Evolutionary conservation across 2,113 vertebrate genomes (phyloP), one percentile per base, ranked within the genome.

Genomic region (Synodontis membranacea): DNA sequence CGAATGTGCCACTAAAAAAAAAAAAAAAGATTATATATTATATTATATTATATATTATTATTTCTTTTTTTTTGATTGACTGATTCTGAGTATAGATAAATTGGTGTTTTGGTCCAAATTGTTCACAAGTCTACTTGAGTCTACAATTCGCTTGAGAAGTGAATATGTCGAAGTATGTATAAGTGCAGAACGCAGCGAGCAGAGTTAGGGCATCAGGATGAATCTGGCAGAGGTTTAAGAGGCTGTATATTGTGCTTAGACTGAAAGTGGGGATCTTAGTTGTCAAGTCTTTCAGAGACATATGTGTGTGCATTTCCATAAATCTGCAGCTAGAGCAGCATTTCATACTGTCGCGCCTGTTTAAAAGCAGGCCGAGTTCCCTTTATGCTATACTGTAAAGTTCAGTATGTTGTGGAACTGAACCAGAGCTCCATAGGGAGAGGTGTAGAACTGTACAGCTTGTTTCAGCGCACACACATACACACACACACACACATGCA

Each of bases 401-500:
- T 76, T 44, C 25, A 23, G 19, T 37, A 46, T 60, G 39, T 62
- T 78, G 52, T 44, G 83, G 21, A 79, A 70, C 23, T n/a, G 46
- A 64, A 85, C 50, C 62, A 85, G 39, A 34, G 37, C 34, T 44
- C 60, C 12, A 42, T 28, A 86, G 23, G 46, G 75, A 80, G 62
- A 52, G n/a, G n/a, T 64, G 84, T n/a, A 62, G 37, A 75, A n/a
- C 3, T 50, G 23, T 85, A 44, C 56, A 66, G 84, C 54, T 79
- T 64, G 37, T 62, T 52, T 44, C 28, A 80, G 37, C 23, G 34
- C n/a, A 52, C 44, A 62, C 75, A 50, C 79, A 58, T 66, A 28
- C 80, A 62, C 66, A 82, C 52, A 42, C 50, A 42, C 37, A 62
- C 25, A 28, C 68, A 75, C 79, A 39, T 34, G 15, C 37, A 50